Evolutionary conservation across 2,888 invertebrate genomes (phyloP), one percentile per base, ranked within the genome.

Genomic region (Ormyrus pomaceus): DNA sequence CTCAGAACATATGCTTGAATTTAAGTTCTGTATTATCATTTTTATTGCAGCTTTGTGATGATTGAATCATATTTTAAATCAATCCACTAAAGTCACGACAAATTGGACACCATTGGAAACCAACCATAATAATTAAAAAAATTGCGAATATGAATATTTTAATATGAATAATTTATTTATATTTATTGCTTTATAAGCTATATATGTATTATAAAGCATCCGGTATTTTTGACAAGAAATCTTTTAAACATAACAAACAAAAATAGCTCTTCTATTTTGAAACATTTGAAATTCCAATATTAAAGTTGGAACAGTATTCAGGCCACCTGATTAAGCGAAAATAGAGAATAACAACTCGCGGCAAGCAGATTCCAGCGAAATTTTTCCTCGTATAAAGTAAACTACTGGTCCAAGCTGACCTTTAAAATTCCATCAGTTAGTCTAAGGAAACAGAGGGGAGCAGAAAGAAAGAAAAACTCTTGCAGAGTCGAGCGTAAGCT

Each of bases 241-340:
- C 34, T 34, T 0, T 34, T 34, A 34, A 34, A 34, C 34, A 34
- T 4, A 34, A 62, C 2, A 19, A 59, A 59, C 13, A 6, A 9
- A 59, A 64, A 64, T 48, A 13, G 50, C 3, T 5, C 45, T 10
- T 2, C 6, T n/a, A n/a, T n/a, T 70, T 9, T 8, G 19, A 55
- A 73, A 64, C 53, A 64, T 55, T 64, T 65, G 34, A 51, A 75
- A 75, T 75, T 66, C 74, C 74, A 66, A 75, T 66, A 75, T 66
- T 66, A 66, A 75, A 72, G 58, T 58, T 59, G 50, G 58, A 62
- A 11, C 34, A 62, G 59, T 59, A 46, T 9, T 19, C 58, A 34
- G 13, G 62, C 19, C 53, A 59, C n/a, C 55, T 9, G 55, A 73
- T 73, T 50, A 73, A 48, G 11, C 13, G 13, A 64, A 70, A 70